phyloP scores from a whole-genome alignment of 2,113 vertebrate genomes.

The Chionodraco myersi region DNA sequence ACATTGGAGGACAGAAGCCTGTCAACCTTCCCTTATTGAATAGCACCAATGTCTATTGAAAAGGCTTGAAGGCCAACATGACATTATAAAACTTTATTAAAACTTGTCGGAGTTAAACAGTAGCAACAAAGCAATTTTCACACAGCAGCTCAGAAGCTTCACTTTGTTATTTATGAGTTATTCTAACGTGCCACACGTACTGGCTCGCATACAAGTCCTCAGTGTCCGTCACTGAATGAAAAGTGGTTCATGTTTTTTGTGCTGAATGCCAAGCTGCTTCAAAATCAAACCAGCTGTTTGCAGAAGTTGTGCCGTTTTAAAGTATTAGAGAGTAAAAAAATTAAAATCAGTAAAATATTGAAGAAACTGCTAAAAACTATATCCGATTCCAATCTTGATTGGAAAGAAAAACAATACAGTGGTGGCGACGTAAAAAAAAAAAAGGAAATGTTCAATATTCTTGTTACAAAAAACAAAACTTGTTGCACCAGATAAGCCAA shows the following conservation, averaged over 20 bases:
- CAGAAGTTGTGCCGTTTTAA: constrained; percentile 62
- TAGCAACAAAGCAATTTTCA: constrained; percentile 72
- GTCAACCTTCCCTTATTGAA: constrained; percentile 56
- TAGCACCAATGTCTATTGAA: constrained; percentile 81
- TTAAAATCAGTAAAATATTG: constrained; percentile 42
- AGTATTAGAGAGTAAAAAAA: constrained; percentile 33
- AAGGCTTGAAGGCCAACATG: constrained; percentile 67
- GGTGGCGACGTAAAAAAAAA: constrained; percentile 67
- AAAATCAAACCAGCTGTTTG: constrained; percentile 55
- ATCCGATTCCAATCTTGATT: constrained; percentile 62
- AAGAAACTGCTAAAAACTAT: constrained; percentile 67
- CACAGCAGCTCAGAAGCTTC: constrained; percentile 65
- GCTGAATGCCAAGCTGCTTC: constrained; percentile 37
- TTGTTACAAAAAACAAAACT: constrained; percentile 66
- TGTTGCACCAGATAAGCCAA: constrained; percentile 70
- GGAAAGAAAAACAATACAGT: constrained; percentile 76
- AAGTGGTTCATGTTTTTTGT: constrained; percentile 38
- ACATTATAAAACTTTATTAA: constrained; percentile 81
- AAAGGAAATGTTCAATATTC: constrained; percentile 56
- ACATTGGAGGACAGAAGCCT: constrained; percentile 59
- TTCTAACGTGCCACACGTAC: constrained; percentile 47
- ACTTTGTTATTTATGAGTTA: constrained; percentile 56
- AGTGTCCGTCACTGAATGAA: constrained; percentile 43
- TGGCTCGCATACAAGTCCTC: constrained; percentile 49
- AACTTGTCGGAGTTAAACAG: constrained; percentile 68